Percentiles rank a stretch among this genome's conserved stretches.
phyloP scores from a whole-genome alignment of 2,797 vertebrate species.

The Coranthus polyacanthus region DNA sequence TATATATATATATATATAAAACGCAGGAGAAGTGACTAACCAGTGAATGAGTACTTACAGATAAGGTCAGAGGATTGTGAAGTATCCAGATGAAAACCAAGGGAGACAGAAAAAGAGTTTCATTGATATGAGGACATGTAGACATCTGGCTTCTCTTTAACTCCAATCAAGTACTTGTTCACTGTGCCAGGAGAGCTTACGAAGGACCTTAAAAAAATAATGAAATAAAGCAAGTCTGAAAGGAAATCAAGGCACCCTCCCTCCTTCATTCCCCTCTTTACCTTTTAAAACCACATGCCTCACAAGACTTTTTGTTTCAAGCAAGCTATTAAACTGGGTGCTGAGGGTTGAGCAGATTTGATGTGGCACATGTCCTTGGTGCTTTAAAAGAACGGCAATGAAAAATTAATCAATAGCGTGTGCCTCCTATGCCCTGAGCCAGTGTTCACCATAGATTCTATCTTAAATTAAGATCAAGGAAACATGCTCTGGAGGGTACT shows the following conservation, averaged over 20 bases:
- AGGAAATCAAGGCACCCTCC: constrained; percentile 69
- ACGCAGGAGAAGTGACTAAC: constrained; percentile 10
- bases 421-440: constrained; percentile 66
- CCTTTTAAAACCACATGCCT: constrained; percentile 68
- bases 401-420: constrained; percentile 79
- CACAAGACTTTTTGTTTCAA: constrained; percentile 80
- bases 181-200: constrained; percentile 53
- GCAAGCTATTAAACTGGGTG: constrained; percentile 73
- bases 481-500: constrained; percentile 57
- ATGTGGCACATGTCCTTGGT: constrained; percentile 84
- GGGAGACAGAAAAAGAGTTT: constrained; percentile 35
- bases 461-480: constrained; percentile 81
- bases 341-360: constrained; percentile 75
- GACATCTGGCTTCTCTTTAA: constrained; percentile 66
- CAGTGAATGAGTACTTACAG: constrained; percentile 28
- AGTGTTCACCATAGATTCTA: constrained; percentile 72
- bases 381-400: constrained; percentile 80
- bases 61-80: constrained; percentile 36
- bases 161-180: constrained; percentile 58
- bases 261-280: constrained; percentile 55
- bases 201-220: constrained; percentile 53
- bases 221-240: constrained; percentile 62
- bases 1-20: no score
- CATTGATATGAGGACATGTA: constrained; percentile 46
- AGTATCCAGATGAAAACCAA: constrained; percentile 40